Percentiles rank a stretch among this genome's conserved stretches.
phyloP scores from a whole-genome alignment of 2,888 invertebrate species.

The Chrysolina americana region DNA sequence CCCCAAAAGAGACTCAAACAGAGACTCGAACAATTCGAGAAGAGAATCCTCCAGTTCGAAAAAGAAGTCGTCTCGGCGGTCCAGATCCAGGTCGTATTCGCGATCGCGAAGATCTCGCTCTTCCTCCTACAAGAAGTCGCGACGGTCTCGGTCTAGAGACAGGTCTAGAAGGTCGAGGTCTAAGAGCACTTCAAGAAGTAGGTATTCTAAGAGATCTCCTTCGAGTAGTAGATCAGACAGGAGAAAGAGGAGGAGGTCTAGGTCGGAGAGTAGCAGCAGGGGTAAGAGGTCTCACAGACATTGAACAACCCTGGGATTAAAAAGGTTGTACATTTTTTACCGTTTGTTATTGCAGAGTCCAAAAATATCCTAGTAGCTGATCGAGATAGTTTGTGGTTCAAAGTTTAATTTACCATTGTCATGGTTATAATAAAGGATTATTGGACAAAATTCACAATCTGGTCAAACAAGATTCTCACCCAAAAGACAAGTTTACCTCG shows the following conservation, averaged over 20 bases:
- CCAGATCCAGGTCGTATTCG: constrained; percentile 49
- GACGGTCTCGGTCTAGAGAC: constrained; percentile 45
- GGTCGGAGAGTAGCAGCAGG: constrained; percentile 55
- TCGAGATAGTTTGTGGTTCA: background rate
- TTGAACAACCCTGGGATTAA: constrained; percentile 47
- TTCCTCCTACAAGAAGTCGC: constrained; percentile 50
- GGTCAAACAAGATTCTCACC: too few species aligned
- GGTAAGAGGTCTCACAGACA: constrained; percentile 60
- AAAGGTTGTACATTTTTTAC: constrained; percentile 53
- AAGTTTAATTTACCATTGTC: background rate
- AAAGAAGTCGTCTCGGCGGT: constrained; percentile 41
- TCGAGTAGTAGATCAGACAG: constrained; percentile 47
- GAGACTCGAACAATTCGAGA: constrained; percentile 40
- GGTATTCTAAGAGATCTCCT: constrained; percentile 41
- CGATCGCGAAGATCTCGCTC: constrained; percentile 48
- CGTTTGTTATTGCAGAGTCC: constrained; percentile 18
- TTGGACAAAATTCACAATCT: too few species aligned
- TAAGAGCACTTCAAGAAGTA: constrained; percentile 48
- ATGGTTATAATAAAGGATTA: too few species aligned
- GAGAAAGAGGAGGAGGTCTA: constrained; percentile 49
- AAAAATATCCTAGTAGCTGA: constrained; percentile 42
- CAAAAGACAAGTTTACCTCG: too few species aligned
- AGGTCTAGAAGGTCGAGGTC: constrained; percentile 48
- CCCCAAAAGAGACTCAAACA: constrained; percentile 32
- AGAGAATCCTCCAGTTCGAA: constrained; percentile 43